Conservation (phyloP, 2,113 vertebrate species). For the Caloenas nicobarica region DNA sequence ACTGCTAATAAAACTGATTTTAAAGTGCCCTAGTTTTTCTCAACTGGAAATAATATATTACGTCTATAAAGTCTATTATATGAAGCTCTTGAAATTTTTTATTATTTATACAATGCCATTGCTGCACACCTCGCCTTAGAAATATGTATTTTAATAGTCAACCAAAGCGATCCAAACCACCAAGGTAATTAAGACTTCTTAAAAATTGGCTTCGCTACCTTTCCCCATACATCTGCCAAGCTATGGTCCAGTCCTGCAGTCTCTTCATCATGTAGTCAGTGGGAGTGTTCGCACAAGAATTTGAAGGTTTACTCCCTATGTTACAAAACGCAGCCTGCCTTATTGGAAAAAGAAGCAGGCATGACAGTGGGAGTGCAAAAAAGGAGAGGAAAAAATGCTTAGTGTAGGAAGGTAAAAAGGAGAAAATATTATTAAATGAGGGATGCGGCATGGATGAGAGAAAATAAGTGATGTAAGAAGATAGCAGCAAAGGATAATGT, state of each 20-base stretch:
- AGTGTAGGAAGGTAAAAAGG: neutral
- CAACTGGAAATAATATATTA: neutral
- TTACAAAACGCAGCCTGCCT: neutral
- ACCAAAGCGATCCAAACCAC: constrained; percentile 1
- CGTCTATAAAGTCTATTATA: constrained; percentile 17
- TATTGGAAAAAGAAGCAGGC: neutral
- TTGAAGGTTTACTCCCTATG: neutral
- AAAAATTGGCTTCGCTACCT: neutral
- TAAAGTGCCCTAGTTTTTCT: constrained; percentile 16
- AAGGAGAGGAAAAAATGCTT: neutral
- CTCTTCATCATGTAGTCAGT: neutral
- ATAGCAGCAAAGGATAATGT: neutral
- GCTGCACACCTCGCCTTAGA: neutral
- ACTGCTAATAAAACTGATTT: constrained; percentile 21
- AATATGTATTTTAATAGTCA: constrained; percentile 20
- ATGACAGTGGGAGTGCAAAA: neutral
- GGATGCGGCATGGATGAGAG: rapidly evolving
- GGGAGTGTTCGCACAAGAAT: neutral
- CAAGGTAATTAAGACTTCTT: constrained; percentile 20
- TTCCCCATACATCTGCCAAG: neutral
- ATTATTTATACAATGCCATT: neutral
- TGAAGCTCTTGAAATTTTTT: constrained; percentile 22
- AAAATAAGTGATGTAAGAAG: neutral
- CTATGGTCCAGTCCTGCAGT: neutral
- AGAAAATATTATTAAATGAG: neutral